phyloP scores from a whole-genome alignment of 2,113 vertebrate species.

The Oncorhynchus masou region DNA sequence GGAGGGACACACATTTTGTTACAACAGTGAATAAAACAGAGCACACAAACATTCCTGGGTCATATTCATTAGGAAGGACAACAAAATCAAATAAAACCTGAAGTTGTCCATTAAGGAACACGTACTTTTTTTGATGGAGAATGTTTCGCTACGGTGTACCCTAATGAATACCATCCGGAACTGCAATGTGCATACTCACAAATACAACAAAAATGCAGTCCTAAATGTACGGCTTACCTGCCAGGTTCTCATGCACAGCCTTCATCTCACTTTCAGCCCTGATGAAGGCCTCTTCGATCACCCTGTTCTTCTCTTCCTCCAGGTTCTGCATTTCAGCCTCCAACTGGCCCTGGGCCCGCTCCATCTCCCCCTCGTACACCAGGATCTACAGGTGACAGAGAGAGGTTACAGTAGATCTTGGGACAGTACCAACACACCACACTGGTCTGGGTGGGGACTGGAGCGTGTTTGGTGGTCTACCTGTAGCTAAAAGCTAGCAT shows the following conservation, averaged over 20 bases:
- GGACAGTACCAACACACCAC: not conserved
- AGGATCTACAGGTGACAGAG: slow-evolving; percentile 71
- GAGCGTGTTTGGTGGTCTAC: not conserved
- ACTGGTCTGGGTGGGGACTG: not conserved
- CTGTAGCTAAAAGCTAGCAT: slow-evolving; percentile 3
- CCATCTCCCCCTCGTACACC: slow-evolving; percentile 88
- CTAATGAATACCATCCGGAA: not conserved
- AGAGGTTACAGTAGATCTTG: too few relatives aligned
- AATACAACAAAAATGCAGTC: not conserved
- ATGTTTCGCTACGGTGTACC: too few relatives aligned
- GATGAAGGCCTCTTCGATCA: slow-evolving; percentile 91
- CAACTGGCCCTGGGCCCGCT: slow-evolving; percentile 85
- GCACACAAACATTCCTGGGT: too few relatives aligned
- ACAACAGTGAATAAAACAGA: too few relatives aligned
- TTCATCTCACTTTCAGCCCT: slow-evolving; percentile 95
- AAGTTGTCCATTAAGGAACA: too few relatives aligned
- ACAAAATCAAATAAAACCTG: too few relatives aligned
- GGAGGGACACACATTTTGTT: not conserved
- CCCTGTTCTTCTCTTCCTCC: slow-evolving; percentile 92
- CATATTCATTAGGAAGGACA: too few relatives aligned
- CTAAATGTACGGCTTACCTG: slow-evolving; percentile 72
- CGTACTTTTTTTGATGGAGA: too few relatives aligned
- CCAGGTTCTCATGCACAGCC: slow-evolving; percentile 92
- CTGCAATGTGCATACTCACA: not conserved
- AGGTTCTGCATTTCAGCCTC: slow-evolving; percentile 89